Evolutionary conservation across 2,113 vertebrate genomes (phyloP).

Genomic region (Gopherus flavomarginatus): DNA sequence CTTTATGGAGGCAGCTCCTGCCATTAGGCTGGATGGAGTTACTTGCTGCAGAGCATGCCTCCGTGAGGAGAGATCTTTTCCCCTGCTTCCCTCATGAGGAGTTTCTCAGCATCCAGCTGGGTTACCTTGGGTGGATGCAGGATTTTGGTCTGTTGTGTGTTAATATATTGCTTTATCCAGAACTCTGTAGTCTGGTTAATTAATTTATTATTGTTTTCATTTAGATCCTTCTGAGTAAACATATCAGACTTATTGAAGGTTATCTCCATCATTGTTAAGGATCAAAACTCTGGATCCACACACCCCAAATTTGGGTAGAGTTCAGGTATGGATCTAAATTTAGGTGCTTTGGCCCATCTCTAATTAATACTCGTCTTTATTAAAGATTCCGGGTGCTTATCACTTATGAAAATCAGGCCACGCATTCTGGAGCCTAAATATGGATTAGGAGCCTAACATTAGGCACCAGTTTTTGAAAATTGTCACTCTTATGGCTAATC

Average conservation of each 20-base stretch:
- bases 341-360: not conserved
- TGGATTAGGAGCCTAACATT: not conserved
- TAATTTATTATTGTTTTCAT: not conserved
- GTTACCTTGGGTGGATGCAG: not conserved
- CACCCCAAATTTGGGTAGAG: fast-evolving
- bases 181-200: not conserved
- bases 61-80: not conserved
- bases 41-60: not conserved
- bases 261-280: not conserved
- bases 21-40: not conserved
- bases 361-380: not conserved
- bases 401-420: not conserved
- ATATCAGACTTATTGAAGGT: not conserved
- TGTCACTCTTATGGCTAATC: not conserved
- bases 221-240: not conserved
- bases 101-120: not conserved
- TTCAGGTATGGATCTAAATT: not conserved
- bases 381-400: not conserved
- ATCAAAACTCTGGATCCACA: not conserved
- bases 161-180: not conserved
- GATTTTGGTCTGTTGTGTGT: not conserved
- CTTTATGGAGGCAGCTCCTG: not conserved
- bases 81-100: not conserved
- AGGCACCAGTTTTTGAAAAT: not conserved
- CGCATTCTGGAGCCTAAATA: not conserved